A percentile compares a stretch with the other conserved stretches of the same genome.
These are phyloP conservation scores for Gastracanthus pulcherrimus DNA, from an alignment of 2,888 invertebrate genomes.

Conservation along the genomic window DNA sequence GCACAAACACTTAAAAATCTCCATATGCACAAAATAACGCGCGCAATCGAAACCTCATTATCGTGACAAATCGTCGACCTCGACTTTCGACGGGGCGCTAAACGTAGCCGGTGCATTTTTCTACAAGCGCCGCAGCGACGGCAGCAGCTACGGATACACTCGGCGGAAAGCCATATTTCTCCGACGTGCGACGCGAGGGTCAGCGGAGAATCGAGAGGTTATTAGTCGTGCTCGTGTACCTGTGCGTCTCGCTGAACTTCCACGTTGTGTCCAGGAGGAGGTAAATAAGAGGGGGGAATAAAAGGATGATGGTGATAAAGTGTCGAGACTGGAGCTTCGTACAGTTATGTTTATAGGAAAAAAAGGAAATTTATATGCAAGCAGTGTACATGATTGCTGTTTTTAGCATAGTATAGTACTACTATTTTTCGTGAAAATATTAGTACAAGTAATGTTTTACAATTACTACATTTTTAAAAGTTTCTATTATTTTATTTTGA, in stretches of 20 bases:
- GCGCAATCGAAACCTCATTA: background rate
- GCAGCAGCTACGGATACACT: too few species aligned
- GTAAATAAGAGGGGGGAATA: background rate
- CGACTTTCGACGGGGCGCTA: background rate
- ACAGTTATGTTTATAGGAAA: background rate
- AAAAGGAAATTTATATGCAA: background rate
- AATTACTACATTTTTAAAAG: too few species aligned
- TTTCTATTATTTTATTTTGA: too few species aligned
- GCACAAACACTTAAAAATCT: background rate
- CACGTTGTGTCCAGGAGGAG: background rate
- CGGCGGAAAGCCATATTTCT: background rate
- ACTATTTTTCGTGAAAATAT: too few species aligned
- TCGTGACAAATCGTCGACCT: conserved; percentile 5
- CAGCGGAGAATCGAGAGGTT: background rate
- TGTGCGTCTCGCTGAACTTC: background rate
- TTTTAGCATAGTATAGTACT: too few species aligned
- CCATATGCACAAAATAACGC: background rate
- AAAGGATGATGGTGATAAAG: background rate
- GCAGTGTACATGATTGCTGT: too few species aligned
- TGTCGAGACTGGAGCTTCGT: background rate
- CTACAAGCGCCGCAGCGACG: too few species aligned
- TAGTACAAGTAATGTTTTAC: too few species aligned
- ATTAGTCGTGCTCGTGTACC: background rate
- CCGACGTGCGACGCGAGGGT: background rate
- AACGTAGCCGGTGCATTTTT: background rate